These are phyloP conservation scores for Sebastes aleutianus DNA, from an alignment of 2,797 vertebrate genomes.

Conservation along the genomic window DNA sequence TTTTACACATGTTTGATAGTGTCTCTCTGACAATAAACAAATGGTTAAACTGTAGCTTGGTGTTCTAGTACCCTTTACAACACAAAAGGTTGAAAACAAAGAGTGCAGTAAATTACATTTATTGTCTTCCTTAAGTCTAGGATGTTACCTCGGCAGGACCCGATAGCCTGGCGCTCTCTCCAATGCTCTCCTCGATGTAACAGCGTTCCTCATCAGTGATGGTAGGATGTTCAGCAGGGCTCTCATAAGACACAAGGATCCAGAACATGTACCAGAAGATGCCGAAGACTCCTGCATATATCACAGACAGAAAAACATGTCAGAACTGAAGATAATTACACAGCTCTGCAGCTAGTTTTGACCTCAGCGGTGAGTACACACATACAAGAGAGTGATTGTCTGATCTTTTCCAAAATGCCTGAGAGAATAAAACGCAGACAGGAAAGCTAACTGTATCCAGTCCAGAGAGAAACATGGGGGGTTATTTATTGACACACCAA, in stretches of 20 bases:
- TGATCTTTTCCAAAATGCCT: slow-evolving; percentile 51
- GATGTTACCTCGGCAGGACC: slow-evolving; percentile 89
- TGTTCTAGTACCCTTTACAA: background rate
- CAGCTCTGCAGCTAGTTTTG: background rate
- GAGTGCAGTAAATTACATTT: background rate
- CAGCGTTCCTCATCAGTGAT: slow-evolving; percentile 95
- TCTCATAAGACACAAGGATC: slow-evolving; percentile 97
- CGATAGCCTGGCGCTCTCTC: slow-evolving; percentile 91
- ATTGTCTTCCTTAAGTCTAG: background rate
- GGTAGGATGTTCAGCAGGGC: slow-evolving; percentile 93
- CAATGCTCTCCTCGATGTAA: slow-evolving; percentile 98
- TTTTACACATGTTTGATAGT: background rate
- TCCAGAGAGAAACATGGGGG: slow-evolving; percentile 39
- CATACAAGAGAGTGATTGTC: slow-evolving; percentile 3
- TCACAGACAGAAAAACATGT: slow-evolving; percentile 11
- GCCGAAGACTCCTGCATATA: slow-evolving; percentile 88
- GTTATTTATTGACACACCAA: slow-evolving; percentile 66
- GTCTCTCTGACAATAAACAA: background rate
- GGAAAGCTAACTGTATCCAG: slow-evolving; percentile 53
- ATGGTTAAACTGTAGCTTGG: background rate
- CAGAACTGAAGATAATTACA: background rate
- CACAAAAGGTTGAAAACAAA: background rate
- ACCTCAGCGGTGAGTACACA: background rate
- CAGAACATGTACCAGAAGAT: slow-evolving; percentile 98
- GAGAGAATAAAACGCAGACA: slow-evolving; percentile 56